These are phyloP conservation scores for Halictus ligatus DNA, from an alignment of 2,888 invertebrate species.

Conservation along the genomic window DNA sequence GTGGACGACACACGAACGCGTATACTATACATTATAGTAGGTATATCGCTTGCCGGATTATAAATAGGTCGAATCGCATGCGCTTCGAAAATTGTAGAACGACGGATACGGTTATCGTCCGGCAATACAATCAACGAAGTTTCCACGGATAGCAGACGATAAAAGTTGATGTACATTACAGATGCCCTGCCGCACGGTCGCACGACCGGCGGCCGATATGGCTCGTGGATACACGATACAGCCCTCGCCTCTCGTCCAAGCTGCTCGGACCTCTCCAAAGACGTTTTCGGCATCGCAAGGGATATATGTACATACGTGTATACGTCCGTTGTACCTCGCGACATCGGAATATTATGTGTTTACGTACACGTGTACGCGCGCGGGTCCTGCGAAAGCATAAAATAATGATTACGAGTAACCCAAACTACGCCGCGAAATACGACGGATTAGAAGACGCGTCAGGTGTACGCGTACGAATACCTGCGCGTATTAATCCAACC, in stretches of 20 bases:
- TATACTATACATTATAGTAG: not conserved
- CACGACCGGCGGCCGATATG: constrained; percentile 61
- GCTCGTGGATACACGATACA: constrained; percentile 63
- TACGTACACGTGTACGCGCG: too few species aligned
- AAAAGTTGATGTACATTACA: constrained; percentile 75
- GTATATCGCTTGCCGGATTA: constrained; percentile 1
- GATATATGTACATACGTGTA: not conserved
- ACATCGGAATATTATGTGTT: not conserved
- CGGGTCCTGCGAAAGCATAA: too few species aligned
- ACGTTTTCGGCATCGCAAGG: constrained; percentile 9
- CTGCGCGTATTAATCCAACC: too few species aligned
- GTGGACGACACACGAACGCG: not conserved
- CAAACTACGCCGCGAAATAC: too few species aligned
- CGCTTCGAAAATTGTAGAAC: constrained; percentile 65
- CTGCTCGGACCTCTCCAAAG: constrained; percentile 40
- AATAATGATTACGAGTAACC: too few species aligned
- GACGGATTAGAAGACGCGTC: too few species aligned
- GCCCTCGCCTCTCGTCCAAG: constrained; percentile 68
- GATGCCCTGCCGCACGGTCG: constrained; percentile 26
- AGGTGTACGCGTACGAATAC: too few species aligned
- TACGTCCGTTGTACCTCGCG: not conserved
- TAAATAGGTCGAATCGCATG: constrained; percentile 63
- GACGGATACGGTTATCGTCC: constrained; percentile 55
- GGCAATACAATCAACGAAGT: constrained; percentile 72
- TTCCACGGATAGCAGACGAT: constrained; percentile 70